Evolutionary conservation across 2,113 vertebrate genomes (phyloP).

Genomic region (Myxocyprinus asiaticus): DNA sequence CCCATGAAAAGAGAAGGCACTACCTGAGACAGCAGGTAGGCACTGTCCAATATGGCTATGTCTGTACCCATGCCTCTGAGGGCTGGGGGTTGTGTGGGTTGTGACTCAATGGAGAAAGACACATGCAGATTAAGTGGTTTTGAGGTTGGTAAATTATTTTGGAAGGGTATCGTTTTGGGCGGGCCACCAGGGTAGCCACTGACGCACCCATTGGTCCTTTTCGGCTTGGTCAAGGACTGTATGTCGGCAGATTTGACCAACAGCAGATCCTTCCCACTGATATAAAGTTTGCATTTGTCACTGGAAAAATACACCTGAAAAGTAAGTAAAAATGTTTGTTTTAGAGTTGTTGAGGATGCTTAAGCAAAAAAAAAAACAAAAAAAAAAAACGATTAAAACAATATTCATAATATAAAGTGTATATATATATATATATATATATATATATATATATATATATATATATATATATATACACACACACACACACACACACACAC

Average conservation of each 20-base stretch:
- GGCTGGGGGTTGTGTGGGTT: neutral
- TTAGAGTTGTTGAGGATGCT: no score
- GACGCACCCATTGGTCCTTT: slow-evolving; percentile 57
- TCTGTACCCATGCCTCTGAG: slow-evolving; percentile 83
- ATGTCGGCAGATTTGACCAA: slow-evolving; percentile 49
- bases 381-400: no score
- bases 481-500: no score
- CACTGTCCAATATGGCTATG: slow-evolving; percentile 86
- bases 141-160: slow-evolving; percentile 44
- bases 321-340: neutral
- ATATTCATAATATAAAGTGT: no score
- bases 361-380: no score
- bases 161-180: slow-evolving; percentile 34
- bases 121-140: slow-evolving; percentile 48
- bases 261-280: neutral
- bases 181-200: slow-evolving; percentile 22
- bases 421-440: no score
- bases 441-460: no score
- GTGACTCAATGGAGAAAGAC: slow-evolving; percentile 17
- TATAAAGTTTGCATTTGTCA: slow-evolving; percentile 60
- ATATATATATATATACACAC: no score
- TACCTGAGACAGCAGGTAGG: slow-evolving; percentile 86
- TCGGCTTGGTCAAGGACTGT: slow-evolving; percentile 58
- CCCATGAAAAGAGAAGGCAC: slow-evolving; percentile 83
- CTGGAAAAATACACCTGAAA: slow-evolving; percentile 79